These are phyloP conservation scores for Lepidochrysops patricia DNA, from an alignment of 2,888 invertebrate genomes.

Conservation along the genomic window DNA sequence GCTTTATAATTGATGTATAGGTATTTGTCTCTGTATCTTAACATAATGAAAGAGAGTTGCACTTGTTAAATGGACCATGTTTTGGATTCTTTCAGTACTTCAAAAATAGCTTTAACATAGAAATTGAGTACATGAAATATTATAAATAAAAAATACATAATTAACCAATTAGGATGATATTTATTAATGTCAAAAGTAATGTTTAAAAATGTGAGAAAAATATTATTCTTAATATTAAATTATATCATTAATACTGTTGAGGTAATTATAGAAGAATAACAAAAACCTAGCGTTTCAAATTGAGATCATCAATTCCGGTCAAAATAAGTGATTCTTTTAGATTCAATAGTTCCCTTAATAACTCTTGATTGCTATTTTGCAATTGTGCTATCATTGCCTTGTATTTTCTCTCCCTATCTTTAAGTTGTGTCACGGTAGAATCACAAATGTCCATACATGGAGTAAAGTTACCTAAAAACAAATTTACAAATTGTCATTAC, in stretches of 20 bases:
- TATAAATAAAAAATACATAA: background rate
- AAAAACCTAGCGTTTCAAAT: constrained; percentile 16
- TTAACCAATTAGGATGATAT: background rate
- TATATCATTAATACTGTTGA: constrained; percentile 8
- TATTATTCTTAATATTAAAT: constrained; percentile 10
- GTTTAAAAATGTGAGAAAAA: background rate
- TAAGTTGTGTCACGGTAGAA: constrained; percentile 36
- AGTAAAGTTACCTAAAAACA: constrained; percentile 33
- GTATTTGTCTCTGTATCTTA: too few relatives aligned
- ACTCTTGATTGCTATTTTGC: constrained; percentile 44
- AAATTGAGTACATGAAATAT: background rate
- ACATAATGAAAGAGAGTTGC: too few relatives aligned
- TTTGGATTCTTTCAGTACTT: too few relatives aligned
- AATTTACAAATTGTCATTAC: constrained; percentile 5
- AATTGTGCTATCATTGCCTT: constrained; percentile 43
- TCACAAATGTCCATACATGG: constrained; percentile 48
- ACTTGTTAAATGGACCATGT: too few relatives aligned
- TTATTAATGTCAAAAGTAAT: background rate
- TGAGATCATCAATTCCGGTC: constrained; percentile 30
- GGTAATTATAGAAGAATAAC: background rate
- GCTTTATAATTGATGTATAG: too few relatives aligned
- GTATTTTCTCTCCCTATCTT: constrained; percentile 44
- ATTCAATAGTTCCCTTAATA: constrained; percentile 42
- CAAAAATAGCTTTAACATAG: too few relatives aligned
- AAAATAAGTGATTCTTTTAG: constrained; percentile 48